phyloP scores from a whole-genome alignment of 2,113 vertebrate species.

The Notarius lentiginosus region DNA sequence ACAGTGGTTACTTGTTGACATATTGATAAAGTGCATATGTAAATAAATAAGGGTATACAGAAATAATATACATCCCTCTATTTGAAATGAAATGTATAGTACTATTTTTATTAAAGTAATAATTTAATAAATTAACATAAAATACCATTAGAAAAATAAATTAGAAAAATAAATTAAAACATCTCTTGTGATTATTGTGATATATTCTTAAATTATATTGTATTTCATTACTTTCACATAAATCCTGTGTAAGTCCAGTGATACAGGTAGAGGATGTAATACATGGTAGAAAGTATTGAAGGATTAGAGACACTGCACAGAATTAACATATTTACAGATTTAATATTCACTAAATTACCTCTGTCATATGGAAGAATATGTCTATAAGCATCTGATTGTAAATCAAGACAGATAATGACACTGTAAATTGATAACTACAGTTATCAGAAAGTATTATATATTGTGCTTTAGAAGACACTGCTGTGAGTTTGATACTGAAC shows the following conservation, averaged over 20 bases:
- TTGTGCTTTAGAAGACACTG: constrained; percentile 19
- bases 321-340: background rate
- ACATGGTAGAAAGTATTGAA: background rate
- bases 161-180: constrained; percentile 22
- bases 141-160: constrained; percentile 1
- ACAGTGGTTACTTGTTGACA: background rate
- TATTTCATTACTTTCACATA: background rate
- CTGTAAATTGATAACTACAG: background rate
- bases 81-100: constrained; percentile 25
- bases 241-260: background rate
- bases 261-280: background rate
- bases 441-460: background rate
- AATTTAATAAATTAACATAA: constrained; percentile 21
- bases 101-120: background rate
- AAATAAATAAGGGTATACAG: constrained; percentile 1
- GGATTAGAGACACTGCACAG: background rate
- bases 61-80: background rate
- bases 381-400: background rate
- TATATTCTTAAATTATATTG: background rate
- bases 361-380: background rate
- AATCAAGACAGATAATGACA: background rate
- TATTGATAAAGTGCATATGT: constrained; percentile 19
- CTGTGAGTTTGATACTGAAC: constrained; percentile 25
- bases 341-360: background rate
- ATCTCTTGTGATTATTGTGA: background rate